Evolutionary conservation across 2,113 vertebrate genomes (phyloP).

Genomic region (Paradoxurus hermaphroditus): DNA sequence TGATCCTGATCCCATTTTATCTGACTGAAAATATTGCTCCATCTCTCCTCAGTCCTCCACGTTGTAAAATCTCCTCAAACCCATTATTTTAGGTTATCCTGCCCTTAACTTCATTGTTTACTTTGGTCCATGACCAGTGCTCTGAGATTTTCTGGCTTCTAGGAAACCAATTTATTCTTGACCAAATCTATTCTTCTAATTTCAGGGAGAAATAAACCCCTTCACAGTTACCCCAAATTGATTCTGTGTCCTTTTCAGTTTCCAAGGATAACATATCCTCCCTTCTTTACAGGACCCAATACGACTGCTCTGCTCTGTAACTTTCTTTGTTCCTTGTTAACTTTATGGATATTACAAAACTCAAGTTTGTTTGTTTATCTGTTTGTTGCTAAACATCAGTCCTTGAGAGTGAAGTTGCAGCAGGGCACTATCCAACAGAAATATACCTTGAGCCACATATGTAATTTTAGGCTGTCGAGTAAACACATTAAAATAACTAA

Average conservation of each 20-base stretch:
- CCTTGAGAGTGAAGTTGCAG: not conserved
- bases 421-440: not conserved
- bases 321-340: not conserved
- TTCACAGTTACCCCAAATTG: not conserved
- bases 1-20: not conserved
- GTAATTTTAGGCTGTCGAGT: not conserved
- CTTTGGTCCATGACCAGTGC: not conserved
- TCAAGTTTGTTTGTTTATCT: not conserved
- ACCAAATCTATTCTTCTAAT: conserved; percentile 7
- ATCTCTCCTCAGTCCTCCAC: not conserved
- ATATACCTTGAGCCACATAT: not conserved
- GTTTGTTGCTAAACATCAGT: not conserved
- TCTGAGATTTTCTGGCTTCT: not conserved
- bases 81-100: not conserved
- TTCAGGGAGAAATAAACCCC: not conserved
- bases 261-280: not conserved
- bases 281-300: not conserved
- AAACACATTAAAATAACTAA: not conserved
- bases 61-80: not conserved
- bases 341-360: not conserved
- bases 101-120: not conserved
- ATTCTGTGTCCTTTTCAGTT: not conserved
- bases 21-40: not conserved
- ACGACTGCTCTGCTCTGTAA: not conserved
- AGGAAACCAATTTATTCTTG: not conserved